Conservation (phyloP, 2,113 vertebrate species). For the Athene noctua region DNA sequence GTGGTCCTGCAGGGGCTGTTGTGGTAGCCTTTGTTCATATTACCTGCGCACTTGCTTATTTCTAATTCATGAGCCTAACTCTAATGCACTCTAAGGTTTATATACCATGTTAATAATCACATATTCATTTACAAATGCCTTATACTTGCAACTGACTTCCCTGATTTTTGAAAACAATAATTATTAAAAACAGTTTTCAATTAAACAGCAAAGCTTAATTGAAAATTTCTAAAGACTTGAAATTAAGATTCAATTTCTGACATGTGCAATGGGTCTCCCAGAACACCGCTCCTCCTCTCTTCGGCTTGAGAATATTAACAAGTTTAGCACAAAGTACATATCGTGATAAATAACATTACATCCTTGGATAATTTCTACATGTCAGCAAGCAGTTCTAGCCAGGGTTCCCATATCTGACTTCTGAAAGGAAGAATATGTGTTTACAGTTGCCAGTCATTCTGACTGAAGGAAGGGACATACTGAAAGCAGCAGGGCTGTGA, state of each 20-base stretch:
- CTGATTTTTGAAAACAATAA: not conserved
- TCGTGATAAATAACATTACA: not conserved
- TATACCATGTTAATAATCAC: not conserved
- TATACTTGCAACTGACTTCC: not conserved
- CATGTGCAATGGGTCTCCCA: not conserved
- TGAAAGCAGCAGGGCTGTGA: slow-evolving; percentile 18
- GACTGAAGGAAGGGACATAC: not conserved
- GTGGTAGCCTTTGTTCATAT: not conserved
- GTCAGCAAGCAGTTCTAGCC: not conserved
- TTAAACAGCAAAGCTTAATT: not conserved
- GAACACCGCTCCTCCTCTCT: not conserved
- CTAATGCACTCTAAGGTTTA: not conserved
- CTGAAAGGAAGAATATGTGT: slow-evolving; percentile 10
- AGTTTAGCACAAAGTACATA: slow-evolving; percentile 33
- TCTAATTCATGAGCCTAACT: not conserved
- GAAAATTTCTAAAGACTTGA: not conserved
- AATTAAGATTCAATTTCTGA: not conserved
- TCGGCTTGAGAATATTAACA: not conserved
- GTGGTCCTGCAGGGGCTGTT: not conserved
- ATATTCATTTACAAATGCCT: not conserved
- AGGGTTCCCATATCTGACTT: slow-evolving; percentile 5
- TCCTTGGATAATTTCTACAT: slow-evolving; percentile 37
- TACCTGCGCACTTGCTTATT: not conserved
- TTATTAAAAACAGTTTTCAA: not conserved
- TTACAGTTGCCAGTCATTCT: slow-evolving; percentile 28